Conservation (phyloP, 2,797 vertebrate genomes). For the Lophius americanus region DNA sequence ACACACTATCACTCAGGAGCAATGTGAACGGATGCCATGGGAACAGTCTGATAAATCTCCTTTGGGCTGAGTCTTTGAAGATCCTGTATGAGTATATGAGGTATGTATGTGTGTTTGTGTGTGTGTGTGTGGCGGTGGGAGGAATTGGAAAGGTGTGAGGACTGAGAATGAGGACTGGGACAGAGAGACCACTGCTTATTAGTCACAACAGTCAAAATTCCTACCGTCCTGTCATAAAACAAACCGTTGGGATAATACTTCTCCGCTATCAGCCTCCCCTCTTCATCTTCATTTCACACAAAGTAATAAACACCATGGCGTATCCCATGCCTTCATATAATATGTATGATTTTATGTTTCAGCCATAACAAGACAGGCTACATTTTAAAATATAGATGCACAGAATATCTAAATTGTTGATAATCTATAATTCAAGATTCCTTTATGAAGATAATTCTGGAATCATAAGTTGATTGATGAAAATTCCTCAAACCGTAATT, state of each 20-base stretch:
- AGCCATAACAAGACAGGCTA: neutral
- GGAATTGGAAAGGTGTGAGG: slow-evolving; percentile 68
- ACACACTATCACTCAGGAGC: slow-evolving; percentile 66
- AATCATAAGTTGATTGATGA: no score
- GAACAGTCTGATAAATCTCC: slow-evolving; percentile 64
- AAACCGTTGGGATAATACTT: slow-evolving; percentile 52
- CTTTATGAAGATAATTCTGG: no score
- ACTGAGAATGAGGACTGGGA: slow-evolving; percentile 75
- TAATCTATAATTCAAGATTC: no score
- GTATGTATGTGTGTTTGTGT: slow-evolving; percentile 32
- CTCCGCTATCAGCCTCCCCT: slow-evolving; percentile 30
- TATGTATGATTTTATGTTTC: slow-evolving; percentile 9
- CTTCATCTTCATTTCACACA: slow-evolving; percentile 40
- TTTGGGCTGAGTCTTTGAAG: slow-evolving; percentile 35
- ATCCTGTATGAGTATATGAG: neutral
- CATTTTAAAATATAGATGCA: no score
- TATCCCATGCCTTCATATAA: slow-evolving; percentile 19
- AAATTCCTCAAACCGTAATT: no score
- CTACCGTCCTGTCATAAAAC: slow-evolving; percentile 62
- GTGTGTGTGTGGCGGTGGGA: slow-evolving; percentile 11
- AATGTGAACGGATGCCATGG: slow-evolving; percentile 72
- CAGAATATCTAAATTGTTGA: no score
- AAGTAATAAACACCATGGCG: slow-evolving; percentile 21
- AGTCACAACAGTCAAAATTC: slow-evolving; percentile 64
- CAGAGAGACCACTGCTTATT: slow-evolving; percentile 70